Percentiles rank a stretch among this genome's conserved stretches.
phyloP scores from a whole-genome alignment of 2,797 vertebrate species.

The Hypotaenidia philippensis region DNA sequence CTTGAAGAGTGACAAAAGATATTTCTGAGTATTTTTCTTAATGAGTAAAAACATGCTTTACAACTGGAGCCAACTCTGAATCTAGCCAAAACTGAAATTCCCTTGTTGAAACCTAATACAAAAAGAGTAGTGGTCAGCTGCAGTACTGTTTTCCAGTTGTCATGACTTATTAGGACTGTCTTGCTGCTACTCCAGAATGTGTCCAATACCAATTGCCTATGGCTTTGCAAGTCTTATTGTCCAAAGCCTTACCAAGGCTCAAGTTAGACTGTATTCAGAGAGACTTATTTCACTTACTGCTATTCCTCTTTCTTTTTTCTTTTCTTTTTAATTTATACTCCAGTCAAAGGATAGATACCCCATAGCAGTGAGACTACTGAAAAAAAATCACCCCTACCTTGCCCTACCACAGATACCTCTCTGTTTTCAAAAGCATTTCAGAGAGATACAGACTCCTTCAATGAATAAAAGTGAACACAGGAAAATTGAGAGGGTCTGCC shows the following conservation, averaged over 20 bases:
- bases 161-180: neutral
- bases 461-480: neutral
- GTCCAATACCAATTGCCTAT: neutral
- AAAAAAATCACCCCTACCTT: neutral
- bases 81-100: neutral
- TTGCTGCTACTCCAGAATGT: neutral
- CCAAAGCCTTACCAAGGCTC: neutral
- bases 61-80: neutral
- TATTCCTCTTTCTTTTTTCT: neutral
- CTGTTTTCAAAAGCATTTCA: neutral
- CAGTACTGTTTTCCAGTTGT: neutral
- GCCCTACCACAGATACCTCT: neutral
- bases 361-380: neutral
- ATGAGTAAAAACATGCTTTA: neutral
- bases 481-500: neutral
- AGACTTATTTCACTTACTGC: neutral
- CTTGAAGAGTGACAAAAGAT: neutral
- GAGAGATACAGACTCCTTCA: neutral
- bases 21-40: neutral
- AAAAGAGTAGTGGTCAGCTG: neutral
- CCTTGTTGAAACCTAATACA: neutral
- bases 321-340: neutral
- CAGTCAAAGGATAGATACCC: neutral
- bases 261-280: neutral
- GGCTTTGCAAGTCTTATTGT: neutral